Evolutionary conservation across 2,113 vertebrate genomes (phyloP), one percentile per base, ranked within the genome.

Genomic region (Patagioenas fasciata): DNA sequence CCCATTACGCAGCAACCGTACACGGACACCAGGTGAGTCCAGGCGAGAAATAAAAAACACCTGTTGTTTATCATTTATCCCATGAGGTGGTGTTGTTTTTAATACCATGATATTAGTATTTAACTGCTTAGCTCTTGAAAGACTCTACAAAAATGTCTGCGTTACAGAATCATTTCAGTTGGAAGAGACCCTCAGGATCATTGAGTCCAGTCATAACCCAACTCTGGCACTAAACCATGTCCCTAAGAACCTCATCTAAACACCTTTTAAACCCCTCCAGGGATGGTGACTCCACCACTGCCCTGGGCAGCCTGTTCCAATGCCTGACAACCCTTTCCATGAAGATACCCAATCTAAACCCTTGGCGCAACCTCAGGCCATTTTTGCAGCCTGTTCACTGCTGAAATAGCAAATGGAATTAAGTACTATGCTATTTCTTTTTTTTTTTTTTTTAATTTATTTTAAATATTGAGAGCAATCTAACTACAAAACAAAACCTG

Each of bases 1-100:
- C 96, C 99, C 69, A 96, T 99, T 77, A 96, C 99, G 78, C 98
- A 98, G 36, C 89, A 98, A 73, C 97, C 98, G 3, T 98, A 98
- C 36, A 9, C 98, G 3, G 98, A 98, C 93, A 78, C 80, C 81
- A 98, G 98, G 98, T 98, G 96, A 65, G 86, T 82, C 16, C 54
- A 83, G n/a, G 11, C 31, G 36, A 48, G 56, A 18, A 82, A n/a
- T 54, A 7, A 61, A 73, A 66, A 48, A 19, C 23, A n/a, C 0
- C 24, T 9, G 1, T 5, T 53, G 20, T 6, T 77, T 36, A 21
- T 32, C 31, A 42, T 60, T 36, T 44, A 16, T 47, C 31, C 24
- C 19, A 40, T 38, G 18, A 13, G 26, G 16, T 16, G 14, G 2
- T 56, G 25, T 0, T 61, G 16, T 51, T 78, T 14, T 10, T 61